Evolutionary conservation across 2,113 vertebrate genomes (phyloP).

Genomic region (Myotis davidii): DNA sequence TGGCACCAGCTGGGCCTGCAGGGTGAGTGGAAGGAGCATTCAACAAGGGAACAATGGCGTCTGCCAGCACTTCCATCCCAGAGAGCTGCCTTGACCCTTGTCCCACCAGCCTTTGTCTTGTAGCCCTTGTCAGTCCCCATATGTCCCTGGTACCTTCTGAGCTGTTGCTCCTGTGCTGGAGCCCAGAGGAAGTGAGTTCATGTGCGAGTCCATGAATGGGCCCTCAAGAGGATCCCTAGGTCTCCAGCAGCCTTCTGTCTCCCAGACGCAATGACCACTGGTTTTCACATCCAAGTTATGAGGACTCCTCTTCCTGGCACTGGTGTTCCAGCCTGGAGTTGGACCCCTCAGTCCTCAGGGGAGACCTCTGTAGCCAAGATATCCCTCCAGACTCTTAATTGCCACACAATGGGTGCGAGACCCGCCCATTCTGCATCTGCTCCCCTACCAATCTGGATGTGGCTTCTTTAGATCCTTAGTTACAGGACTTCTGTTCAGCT

Average conservation of each 20-base stretch:
- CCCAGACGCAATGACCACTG: not conserved
- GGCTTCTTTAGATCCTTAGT: not conserved
- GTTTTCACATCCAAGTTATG: not conserved
- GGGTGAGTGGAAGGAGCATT: not conserved
- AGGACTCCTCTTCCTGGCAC: not conserved
- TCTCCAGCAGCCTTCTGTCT: not conserved
- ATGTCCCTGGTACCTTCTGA: not conserved
- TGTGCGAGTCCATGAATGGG: not conserved
- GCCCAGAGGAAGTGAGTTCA: not conserved
- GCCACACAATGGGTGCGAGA: not conserved
- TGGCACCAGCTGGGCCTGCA: not conserved
- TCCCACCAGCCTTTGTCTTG: no score
- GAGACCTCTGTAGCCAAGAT: no score
- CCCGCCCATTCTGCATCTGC: not conserved
- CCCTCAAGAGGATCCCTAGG: not conserved
- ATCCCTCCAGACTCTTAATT: not conserved
- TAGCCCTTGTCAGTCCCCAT: not conserved
- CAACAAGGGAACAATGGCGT: not conserved
- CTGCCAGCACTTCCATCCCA: not conserved
- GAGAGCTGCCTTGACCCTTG: not conserved
- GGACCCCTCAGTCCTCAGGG: not conserved
- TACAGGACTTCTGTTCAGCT: not conserved
- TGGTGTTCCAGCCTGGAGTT: not conserved
- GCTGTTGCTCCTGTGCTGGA: not conserved
- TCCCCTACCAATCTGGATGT: not conserved